phyloP scores from a whole-genome alignment of 2,888 invertebrate species.

The Galeruca laticollis region DNA sequence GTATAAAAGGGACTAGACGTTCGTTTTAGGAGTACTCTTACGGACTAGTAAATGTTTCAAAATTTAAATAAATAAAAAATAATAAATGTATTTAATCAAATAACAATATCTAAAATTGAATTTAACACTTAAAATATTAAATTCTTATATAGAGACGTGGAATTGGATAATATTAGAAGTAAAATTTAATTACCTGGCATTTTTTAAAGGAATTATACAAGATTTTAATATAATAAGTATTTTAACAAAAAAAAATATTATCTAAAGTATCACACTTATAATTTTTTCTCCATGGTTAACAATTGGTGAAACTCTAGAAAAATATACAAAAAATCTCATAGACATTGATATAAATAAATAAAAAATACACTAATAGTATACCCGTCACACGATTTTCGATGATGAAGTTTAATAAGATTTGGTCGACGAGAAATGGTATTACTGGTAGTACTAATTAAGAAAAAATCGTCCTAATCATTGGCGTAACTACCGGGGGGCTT shows the following conservation, averaged over 20 bases:
- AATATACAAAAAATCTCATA: too few relatives aligned
- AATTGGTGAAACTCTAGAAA: too few relatives aligned
- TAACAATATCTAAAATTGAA: neutral
- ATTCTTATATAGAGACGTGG: neutral
- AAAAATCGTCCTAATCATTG: too few relatives aligned
- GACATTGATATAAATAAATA: too few relatives aligned
- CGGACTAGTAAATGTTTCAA: constrained; percentile 20
- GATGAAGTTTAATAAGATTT: too few relatives aligned
- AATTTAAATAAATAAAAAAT: constrained; percentile 17
- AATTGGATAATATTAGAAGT: neutral
- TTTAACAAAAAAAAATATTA: neutral
- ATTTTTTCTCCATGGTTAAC: too few relatives aligned
- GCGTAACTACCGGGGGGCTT: too few relatives aligned
- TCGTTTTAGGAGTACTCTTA: constrained; percentile 19
- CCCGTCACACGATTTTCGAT: too few relatives aligned
- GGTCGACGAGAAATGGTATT: too few relatives aligned
- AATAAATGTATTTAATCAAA: neutral
- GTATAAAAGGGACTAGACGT: constrained; percentile 44
- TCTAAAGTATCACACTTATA: neutral
- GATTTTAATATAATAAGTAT: constrained; percentile 1
- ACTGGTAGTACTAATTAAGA: too few relatives aligned
- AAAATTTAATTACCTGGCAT: neutral
- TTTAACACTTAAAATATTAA: constrained; percentile 6
- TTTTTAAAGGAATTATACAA: neutral
- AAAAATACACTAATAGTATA: too few relatives aligned